A percentile compares a stretch with the other conserved stretches of the same genome.
phyloP scores from a whole-genome alignment of 2,888 invertebrate genomes.

The Eilema depressum region DNA sequence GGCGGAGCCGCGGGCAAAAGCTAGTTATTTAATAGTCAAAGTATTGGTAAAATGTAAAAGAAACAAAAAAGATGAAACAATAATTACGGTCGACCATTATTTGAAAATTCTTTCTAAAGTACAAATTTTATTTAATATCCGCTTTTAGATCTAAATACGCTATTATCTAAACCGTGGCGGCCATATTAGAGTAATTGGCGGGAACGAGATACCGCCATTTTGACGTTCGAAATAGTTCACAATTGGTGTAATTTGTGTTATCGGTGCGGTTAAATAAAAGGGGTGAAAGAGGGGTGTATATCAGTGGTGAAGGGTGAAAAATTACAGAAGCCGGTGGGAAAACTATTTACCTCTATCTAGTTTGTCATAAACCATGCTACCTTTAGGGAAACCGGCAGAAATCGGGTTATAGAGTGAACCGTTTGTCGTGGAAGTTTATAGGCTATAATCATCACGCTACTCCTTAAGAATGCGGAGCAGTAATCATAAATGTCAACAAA shows the following conservation, averaged over 20 bases:
- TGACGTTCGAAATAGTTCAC: slow-evolving; percentile 42
- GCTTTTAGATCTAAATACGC: slow-evolving; percentile 30
- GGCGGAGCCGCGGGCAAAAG: too few relatives aligned
- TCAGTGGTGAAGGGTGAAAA: too few relatives aligned
- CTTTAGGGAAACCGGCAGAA: too few relatives aligned
- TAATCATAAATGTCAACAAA: too few relatives aligned
- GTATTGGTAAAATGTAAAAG: neutral
- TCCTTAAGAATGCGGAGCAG: too few relatives aligned
- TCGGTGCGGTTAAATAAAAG: slow-evolving; percentile 27
- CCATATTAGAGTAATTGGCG: slow-evolving; percentile 48
- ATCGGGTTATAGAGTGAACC: too few relatives aligned
- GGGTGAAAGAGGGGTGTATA: slow-evolving; percentile 20
- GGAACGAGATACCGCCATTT: slow-evolving; percentile 42
- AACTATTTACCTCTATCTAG: too few relatives aligned
- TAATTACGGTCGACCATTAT: neutral
- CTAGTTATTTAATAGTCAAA: too few relatives aligned
- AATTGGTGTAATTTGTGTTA: slow-evolving; percentile 44
- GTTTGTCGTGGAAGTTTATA: too few relatives aligned
- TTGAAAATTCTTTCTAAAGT: slow-evolving; percentile 15
- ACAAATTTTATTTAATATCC: slow-evolving; percentile 40
- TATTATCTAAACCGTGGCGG: slow-evolving; percentile 18
- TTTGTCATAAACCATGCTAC: too few relatives aligned
- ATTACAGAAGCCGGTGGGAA: too few relatives aligned
- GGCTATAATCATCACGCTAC: too few relatives aligned
- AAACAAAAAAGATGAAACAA: neutral